Evolutionary conservation across 2,797 vertebrate genomes (phyloP), one percentile per base, ranked within the genome.

Genomic region (Tapera naevia): DNA sequence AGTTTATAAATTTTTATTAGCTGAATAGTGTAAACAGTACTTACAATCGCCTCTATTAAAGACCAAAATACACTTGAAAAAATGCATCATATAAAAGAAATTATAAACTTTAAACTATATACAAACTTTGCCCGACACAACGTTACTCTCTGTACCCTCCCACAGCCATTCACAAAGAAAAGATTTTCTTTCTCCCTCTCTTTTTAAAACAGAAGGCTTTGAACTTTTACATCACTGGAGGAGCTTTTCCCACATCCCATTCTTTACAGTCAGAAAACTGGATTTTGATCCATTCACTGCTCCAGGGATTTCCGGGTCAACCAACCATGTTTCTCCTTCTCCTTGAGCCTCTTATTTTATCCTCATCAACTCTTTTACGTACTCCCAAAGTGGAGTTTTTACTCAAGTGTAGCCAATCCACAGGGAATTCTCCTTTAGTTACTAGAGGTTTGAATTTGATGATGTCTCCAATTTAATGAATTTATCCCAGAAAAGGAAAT

Each of bases 1-100:
- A 4, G 39, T 91, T 97, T 95, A 95, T 73, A 97, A 97, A 97
- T 24, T 79, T 97, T 98, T 98, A 98, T 97, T 98, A 95, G 97
- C 97, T 97, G 97, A 60, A 94, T 92, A 94, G 95, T 97, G 97
- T 98, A 98, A 97, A 98, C 97, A 97, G 98, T 98, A 98, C 97
- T 97, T 97, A 98, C 97, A 98, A 91, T 97, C 96, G 97, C 97
- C 97, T 97, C 97, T 97, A 97, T 97, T 97, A 97, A 97, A 97
- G 97, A 97, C 96, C 90, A 89, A 94, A 97, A 97, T 97, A 97
- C 96, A 97, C 97, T 91, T 97, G 97, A 97, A 98, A 97, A 97
- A 97, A 97, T 94, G 95, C 94, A 69, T 96, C 94, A 96, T 97
- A 97, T 97, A 97, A 96, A 97, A 97, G 97, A 96, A 97, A 95